Percentiles rank a stretch among this genome's conserved stretches.
These are phyloP conservation scores for Pocillopora meandrina DNA, from an alignment of 92 coral and sea anemone genomes.

Conservation along the genomic window DNA sequence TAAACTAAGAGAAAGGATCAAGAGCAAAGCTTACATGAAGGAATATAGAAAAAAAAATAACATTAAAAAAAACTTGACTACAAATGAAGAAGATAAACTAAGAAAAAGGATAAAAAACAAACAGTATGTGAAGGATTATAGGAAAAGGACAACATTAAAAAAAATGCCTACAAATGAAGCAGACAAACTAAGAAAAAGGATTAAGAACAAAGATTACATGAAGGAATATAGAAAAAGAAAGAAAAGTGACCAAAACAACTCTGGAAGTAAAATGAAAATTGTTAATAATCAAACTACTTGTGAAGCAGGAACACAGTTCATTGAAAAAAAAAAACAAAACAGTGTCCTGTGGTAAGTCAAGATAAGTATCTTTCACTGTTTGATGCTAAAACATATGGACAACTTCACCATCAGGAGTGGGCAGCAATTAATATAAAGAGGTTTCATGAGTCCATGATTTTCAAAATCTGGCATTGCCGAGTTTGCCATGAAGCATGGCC, in stretches of 20 bases:
- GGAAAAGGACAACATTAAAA: no score
- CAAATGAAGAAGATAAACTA: constrained; percentile 4
- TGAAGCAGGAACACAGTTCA: constrained; percentile 8
- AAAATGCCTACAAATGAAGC: no score
- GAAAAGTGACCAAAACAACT: no score
- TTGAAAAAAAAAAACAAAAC: not conserved
- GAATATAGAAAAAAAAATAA: not conserved
- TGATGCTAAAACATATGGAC: constrained; percentile 17
- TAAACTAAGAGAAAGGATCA: not conserved
- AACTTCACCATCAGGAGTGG: constrained; percentile 16
- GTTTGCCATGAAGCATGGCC: constrained; percentile 66
- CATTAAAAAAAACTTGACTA: no score
- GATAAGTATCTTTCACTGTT: constrained; percentile 12
- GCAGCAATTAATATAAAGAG: constrained; percentile 13
- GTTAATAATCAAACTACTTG: not conserved
- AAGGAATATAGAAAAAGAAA: no score
- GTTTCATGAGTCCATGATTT: constrained; percentile 45
- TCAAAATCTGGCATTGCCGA: constrained; percentile 32
- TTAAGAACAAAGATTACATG: no score
- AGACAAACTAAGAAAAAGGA: no score
- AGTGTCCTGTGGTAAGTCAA: constrained; percentile 4
- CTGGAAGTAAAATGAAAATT: no score
- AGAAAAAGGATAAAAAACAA: not conserved
- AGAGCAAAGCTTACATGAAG: not conserved
- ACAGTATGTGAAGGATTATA: not conserved